Base-by-base conservation (phyloP, 2,113 vertebrate genomes). In the Periophthalmodon schlosseri region DNA sequence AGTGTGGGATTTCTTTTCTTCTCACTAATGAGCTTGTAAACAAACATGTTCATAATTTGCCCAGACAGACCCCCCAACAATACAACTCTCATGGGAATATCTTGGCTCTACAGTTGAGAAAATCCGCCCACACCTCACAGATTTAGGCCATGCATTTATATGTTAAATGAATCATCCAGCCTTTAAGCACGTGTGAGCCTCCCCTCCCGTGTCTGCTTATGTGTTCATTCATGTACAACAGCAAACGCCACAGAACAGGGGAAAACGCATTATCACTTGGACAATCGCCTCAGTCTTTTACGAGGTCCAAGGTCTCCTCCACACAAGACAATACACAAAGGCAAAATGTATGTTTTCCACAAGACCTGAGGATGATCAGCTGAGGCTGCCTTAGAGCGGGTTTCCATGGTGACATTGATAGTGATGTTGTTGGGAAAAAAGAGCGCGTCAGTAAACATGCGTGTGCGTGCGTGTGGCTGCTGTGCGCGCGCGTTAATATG, bases 401-500 rank as follows among this genome's bases (percentile, higher is more conserved):
- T 93, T 91, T 84, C 92, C 89, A 92, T 93, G 89, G 91, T 80
- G 85, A 91, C 82, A 70, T 79, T 83, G 78, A 80, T 82, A 71
- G 82, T 75, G 78, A 68, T 61, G 69, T 74, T 75, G 21, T 24
- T 58, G 21, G 52, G 74, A 69, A 14, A 72, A 76, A 83, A 75
- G 21, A 50, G 76, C 56, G 74, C 49, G 13, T 46, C 64, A 21
- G 78, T 44, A 49, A n/a, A 57, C 23, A 69, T 2, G 56, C 7
- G 23, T n/a, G 65, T 1, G 33, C 23, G 61, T 0, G 52, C 16
- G 6, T 14, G 24, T 0, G 18, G 67, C 52, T 49, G 65, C 36
- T 23, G 75, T 69, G 68, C 44, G 47, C 23, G 39, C 6, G 44
- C 9, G 14, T 79, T 78, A 81, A 82, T 76, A 77, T 83, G 69